phyloP scores from a whole-genome alignment of 2,888 invertebrate species.

The Lasioglossum pauxillum region DNA sequence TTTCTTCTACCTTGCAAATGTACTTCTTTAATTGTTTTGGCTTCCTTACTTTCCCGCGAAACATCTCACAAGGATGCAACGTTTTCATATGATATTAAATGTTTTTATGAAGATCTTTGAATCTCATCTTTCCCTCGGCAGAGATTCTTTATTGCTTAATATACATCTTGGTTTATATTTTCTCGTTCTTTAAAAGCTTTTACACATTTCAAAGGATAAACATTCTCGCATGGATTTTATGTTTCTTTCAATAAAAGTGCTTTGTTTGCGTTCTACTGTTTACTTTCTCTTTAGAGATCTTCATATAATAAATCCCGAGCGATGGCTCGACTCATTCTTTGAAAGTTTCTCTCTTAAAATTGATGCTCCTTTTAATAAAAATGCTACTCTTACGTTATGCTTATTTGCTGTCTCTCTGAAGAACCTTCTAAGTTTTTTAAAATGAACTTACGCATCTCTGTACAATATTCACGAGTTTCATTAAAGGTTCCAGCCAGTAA shows the following conservation, averaged over 20 bases:
- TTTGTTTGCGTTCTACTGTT: neutral
- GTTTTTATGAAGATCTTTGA: neutral
- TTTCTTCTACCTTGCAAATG: neutral
- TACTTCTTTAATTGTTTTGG: too few relatives aligned
- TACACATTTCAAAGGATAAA: neutral
- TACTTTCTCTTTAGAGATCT: neutral
- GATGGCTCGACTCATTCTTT: neutral
- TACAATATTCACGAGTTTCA: neutral
- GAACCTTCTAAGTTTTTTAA: neutral
- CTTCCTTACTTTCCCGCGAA: neutral
- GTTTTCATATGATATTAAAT: neutral
- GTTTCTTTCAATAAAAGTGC: neutral
- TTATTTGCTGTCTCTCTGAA: neutral
- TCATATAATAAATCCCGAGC: neutral
- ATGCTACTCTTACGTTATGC: neutral
- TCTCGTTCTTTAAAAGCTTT: neutral
- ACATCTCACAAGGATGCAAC: neutral
- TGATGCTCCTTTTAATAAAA: neutral
- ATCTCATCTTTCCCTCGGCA: neutral
- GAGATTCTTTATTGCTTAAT: neutral
- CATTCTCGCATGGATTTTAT: neutral
- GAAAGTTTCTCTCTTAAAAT: neutral
- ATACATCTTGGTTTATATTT: neutral
- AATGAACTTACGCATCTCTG: neutral
- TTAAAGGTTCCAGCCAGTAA: neutral